These are phyloP conservation scores for Oscheius myriophilus DNA, from an alignment of 2,888 invertebrate species.

Conservation along the genomic window DNA sequence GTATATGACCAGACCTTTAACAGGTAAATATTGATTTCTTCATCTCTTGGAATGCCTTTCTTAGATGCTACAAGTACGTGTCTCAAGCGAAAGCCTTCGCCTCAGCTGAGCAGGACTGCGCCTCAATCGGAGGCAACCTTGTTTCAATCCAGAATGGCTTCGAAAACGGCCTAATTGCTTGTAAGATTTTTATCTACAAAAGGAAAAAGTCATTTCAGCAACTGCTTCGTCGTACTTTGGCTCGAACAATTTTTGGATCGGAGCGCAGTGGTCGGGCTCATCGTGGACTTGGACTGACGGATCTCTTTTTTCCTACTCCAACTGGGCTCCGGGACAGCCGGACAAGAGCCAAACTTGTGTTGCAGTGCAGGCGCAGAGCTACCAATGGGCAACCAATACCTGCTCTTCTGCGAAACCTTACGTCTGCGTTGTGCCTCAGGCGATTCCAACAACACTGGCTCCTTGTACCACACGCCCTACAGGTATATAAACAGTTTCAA, in stretches of 20 bases:
- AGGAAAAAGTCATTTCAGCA: background rate
- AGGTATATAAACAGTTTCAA: too few relatives aligned
- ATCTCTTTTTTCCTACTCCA: conserved; percentile 6
- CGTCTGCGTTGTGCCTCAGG: conserved; percentile 20
- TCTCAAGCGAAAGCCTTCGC: background rate
- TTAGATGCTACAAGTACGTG: conserved; percentile 20
- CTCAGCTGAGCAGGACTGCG: conserved; percentile 13
- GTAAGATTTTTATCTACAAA: background rate
- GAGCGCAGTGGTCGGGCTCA: background rate
- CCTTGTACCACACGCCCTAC: conserved; percentile 3
- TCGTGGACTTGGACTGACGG: conserved; percentile 24
- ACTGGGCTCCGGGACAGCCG: conserved; percentile 16
- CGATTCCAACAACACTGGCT: conserved; percentile 13
- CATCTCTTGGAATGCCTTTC: too few relatives aligned
- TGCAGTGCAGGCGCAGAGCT: background rate
- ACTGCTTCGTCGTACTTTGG: conserved; percentile 12
- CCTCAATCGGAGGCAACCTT: conserved; percentile 12
- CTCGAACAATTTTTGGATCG: conserved; percentile 11
- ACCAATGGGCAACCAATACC: conserved; percentile 7
- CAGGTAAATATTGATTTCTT: background rate
- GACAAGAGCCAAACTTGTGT: conserved; percentile 5
- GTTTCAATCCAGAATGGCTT: conserved; percentile 23
- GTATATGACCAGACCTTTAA: conserved; percentile 3
- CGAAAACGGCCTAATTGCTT: conserved; percentile 19
- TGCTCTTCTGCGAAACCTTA: background rate